Evolutionary conservation across 1,140 invertebrate genomes (phyloP), one percentile per base, ranked within the genome.

Genomic region (Tyrophagus putrescentiae): DNA sequence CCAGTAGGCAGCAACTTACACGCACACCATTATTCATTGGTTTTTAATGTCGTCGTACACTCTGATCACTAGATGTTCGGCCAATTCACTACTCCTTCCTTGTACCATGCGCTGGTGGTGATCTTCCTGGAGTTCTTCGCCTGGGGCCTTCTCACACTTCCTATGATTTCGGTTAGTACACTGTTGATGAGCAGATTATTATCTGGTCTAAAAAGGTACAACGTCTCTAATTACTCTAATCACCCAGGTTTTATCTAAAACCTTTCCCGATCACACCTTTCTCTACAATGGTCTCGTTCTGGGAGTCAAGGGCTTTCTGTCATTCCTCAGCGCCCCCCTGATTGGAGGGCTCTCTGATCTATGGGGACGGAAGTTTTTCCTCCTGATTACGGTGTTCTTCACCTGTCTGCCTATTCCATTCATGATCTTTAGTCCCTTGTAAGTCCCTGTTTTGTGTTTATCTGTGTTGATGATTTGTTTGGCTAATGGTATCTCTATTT

Each of bases 51-150:
- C 25, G 48, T 50, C 21, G 18, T 11, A 11, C 18, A 13, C 31
- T 50, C 21, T 11, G 11, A 11, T 13, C 36, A 65, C 33, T 50
- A 69, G 68, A 65, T 62, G 36, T 90, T 86, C 64, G 88, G 88
- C 64, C 82, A 92, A 69, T 88, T 88, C 63, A 85, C 91, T 70
- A 54, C 13, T 7, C 88, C 94, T 56, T 92, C 86, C 70, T 84
- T 98, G 36, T 93, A 94, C 75, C 95, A 98, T 82, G 95, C 94
- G 45, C 76, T 98, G 70, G 84, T 98, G 67, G 90, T 99, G 66
- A 98, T 98, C 75, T 99, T 98, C 77, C 78, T 98, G 72, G 95
- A 99, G 77, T 98, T 98, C 77, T 99, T 99, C 76, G 88, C 94
- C 60, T 98, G 95, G 94, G 95, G 95, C 58, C 78, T 99, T 63